Base-by-base conservation (phyloP, 2,888 invertebrate genomes). In the Ectemnius lituratus region DNA sequence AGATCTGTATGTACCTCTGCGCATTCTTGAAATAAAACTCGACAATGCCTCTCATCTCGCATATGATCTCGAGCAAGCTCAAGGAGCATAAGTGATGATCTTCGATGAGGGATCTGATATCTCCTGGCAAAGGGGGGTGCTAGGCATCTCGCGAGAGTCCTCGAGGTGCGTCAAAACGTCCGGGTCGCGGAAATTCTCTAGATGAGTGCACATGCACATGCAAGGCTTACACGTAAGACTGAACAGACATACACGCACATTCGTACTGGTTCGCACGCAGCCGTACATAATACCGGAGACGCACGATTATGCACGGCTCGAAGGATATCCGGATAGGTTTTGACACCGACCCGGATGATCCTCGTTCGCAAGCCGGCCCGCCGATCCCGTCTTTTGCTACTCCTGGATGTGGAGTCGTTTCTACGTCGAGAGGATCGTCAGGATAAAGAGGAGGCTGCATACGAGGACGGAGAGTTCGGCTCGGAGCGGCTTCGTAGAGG, bases 341-440 rank as follows among this genome's bases (percentile, higher is more conserved):
- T 37, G 52, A 1, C 13, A 16, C 16, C 16, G 16, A 16, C 13
- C 52, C 16, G 52, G 20, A 5, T 56, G 61, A 49, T 67, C 64
- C 57, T 62, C 62, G 61, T 52, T 20, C 60, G 18, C 27, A 62
- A 52, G 74, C 61, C 77, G 20, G 61, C 27, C 66, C 56, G 59
- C 62, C 56, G 63, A 65, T 68, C 62, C 47, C 67, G 18, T 71
- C 71, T 37, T 68, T 64, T 45, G 23, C 65, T 62, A 64, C 52
- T 59, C 58, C 69, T 70, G 56, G 47, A 28, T 47, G 56, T 61
- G 23, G n/a, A 69, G 69, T 62, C 67, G 61, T 70, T 87, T 84
- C 89, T 90, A 90, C 89, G 89, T 90, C 82, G 83, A 88, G 62
- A 87, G 67, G 18, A 71, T 70, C 37, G 78, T 58, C 49, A 75